Evolutionary conservation across 2,888 invertebrate species (phyloP).

Genomic region (Drosophila incognita): DNA sequence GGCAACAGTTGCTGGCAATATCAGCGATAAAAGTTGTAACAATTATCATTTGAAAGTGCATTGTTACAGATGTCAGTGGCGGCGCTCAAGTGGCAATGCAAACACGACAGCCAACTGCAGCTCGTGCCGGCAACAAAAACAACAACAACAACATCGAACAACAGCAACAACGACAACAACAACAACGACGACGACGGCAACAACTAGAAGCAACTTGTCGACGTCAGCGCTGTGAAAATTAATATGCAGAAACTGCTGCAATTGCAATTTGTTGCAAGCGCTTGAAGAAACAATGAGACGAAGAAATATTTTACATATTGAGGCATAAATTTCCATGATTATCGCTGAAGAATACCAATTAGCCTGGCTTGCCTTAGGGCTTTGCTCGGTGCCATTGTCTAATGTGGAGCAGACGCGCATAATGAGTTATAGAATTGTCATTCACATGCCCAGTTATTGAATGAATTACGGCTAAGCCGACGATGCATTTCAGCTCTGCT

Average conservation of each 20-base stretch:
- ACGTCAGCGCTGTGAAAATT: conserved; percentile 62
- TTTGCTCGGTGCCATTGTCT: conserved; percentile 46
- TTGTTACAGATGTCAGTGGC: conserved; percentile 74
- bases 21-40: conserved; percentile 79
- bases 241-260: conserved; percentile 77
- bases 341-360: conserved; percentile 70
- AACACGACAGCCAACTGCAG: conserved; percentile 42
- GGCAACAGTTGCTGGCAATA: conserved; percentile 72
- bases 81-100: conserved; percentile 60
- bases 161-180: conserved; percentile 1
- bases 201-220: conserved; percentile 35
- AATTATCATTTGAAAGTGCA: conserved; percentile 81
- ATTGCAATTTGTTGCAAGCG: conserved; percentile 72
- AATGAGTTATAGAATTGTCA: conserved; percentile 75
- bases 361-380: conserved; percentile 32
- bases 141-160: conserved; percentile 29
- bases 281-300: conserved; percentile 69
- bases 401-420: conserved; percentile 67
- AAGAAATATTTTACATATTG: conserved; percentile 72
- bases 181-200: not conserved
- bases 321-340: conserved; percentile 71
- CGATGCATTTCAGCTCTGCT: conserved; percentile 46
- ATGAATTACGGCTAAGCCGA: conserved; percentile 50
- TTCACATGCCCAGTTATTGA: conserved; percentile 45
- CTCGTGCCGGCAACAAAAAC: conserved; percentile 57